Base-by-base conservation (phyloP, 2,797 vertebrate species). In the Pipistrellus pygmaeus region DNA sequence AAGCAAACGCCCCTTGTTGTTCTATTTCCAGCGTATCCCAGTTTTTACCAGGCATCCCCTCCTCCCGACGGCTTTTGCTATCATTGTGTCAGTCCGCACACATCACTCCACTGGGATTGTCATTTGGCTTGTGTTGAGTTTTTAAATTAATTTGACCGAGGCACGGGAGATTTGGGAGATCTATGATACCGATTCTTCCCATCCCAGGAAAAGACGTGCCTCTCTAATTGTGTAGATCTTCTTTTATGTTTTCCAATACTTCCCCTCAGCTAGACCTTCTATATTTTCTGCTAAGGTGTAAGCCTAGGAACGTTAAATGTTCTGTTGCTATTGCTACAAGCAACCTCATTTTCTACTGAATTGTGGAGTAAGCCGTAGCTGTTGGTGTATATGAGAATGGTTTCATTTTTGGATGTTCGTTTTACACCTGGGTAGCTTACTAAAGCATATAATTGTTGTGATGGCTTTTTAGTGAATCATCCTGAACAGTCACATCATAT, bases 401-500 rank as follows among this genome's bases (percentile, higher is more conserved):
- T 81, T 91, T 82, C 51, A 68, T 69, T 88, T 88, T 77, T 66
- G 3, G n/a, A 27, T 83, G 78, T 66, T 80, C 27, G 35, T 81
- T 72, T 69, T 60, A 55, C 38, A 35, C 60, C 57, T 89, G 18
- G 6, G 30, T 41, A 71, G 18, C 25, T 92, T 44, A 78, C 30
- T 85, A 69, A 86, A 20, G 27, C 71, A 55, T 9, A 3, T 57
- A 77, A 51, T 62, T n/a, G 1, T 71, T 91, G 87, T 68, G 90
- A 73, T 53, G 55, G 68, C 18, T 84, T 93, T 95, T 90, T 41
- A 69, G 23, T 55, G 64, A 89, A 53, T 89, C 86, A 27, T 88
- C 55, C 55, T 81, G n/a, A 80, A 77, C 11, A 64, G 71, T 76
- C 35, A 55, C 32, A 55, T 48, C n/a, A 55, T n/a, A 53, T 38